Evolutionary conservation across 2,113 vertebrate genomes (phyloP).

Genomic region (Thunnus thynnus): DNA sequence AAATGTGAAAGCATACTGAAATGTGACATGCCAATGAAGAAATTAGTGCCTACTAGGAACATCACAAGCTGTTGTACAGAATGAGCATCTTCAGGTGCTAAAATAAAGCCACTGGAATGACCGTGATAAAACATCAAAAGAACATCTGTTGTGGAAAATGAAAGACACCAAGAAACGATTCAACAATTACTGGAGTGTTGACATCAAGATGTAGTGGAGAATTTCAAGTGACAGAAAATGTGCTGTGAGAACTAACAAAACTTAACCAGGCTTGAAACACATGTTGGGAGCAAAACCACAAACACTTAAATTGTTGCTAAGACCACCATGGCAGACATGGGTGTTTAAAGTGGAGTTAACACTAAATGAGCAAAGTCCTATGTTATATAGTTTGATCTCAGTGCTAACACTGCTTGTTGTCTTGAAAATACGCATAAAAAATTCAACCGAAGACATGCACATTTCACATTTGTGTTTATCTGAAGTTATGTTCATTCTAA

Average conservation of each 20-base stretch:
- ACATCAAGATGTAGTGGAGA: slow-evolving; percentile 29
- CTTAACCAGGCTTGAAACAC: slow-evolving; percentile 27
- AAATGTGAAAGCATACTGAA: slow-evolving; percentile 55
- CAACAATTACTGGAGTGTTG: slow-evolving; percentile 4
- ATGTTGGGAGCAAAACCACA: slow-evolving; percentile 23
- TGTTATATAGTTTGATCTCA: not conserved
- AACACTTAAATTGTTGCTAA: slow-evolving; percentile 5
- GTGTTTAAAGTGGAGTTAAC: not conserved
- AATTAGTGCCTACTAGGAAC: slow-evolving; percentile 6
- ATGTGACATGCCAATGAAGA: slow-evolving; percentile 16
- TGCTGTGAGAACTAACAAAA: slow-evolving; percentile 19
- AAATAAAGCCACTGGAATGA: not conserved
- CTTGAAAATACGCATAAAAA: not conserved
- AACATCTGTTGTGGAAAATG: slow-evolving; percentile 23
- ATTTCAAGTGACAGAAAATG: slow-evolving; percentile 19
- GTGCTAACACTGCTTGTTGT: not conserved
- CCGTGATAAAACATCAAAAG: slow-evolving; percentile 24
- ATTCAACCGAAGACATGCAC: not conserved
- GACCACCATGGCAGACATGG: not conserved
- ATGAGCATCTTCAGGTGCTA: not conserved
- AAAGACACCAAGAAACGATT: slow-evolving; percentile 19
- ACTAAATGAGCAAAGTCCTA: not conserved
- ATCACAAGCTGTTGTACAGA: slow-evolving; percentile 13
- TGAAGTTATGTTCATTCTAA: not conserved
- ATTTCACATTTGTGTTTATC: slow-evolving; percentile 1